Conservation (phyloP, 2,113 vertebrate species). For the Rhegmatorhina hoffmannsi region DNA sequence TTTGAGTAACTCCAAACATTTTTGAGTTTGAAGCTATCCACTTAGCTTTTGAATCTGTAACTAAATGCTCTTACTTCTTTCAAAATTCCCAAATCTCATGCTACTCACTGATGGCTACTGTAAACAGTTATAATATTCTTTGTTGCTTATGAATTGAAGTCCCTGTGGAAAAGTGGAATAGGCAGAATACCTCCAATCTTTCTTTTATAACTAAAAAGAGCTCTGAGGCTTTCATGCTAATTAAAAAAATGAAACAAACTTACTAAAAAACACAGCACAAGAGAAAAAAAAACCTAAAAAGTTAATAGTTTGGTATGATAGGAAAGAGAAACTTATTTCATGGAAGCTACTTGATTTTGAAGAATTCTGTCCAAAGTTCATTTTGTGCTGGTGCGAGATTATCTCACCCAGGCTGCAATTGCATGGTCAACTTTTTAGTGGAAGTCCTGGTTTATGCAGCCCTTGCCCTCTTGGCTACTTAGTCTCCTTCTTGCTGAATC, state of each 20-base stretch:
- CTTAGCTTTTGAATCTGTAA: conserved; percentile 32
- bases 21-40: not conserved
- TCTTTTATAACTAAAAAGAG: conserved; percentile 12
- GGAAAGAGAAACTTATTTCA: not conserved
- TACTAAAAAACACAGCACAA: not conserved
- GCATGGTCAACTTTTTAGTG: not conserved
- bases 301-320: not conserved
- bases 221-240: not conserved
- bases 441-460: not conserved
- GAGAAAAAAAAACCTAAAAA: not conserved
- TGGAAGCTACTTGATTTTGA: not conserved
- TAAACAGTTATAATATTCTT: conserved; percentile 41
- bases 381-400: not conserved
- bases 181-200: conserved; percentile 2
- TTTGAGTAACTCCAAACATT: conserved; percentile 20
- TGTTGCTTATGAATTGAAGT: conserved; percentile 24
- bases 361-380: not conserved
- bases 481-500: not conserved
- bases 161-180: not conserved
- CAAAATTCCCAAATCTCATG: not conserved
- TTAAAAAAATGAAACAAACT: conserved; percentile 7
- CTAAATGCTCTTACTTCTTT: conserved; percentile 1
- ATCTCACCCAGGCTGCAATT: not conserved
- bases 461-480: not conserved
- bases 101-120: conserved; percentile 5